Conservation (phyloP, 2,888 invertebrate genomes). For the Petrophora chlorosata region DNA sequence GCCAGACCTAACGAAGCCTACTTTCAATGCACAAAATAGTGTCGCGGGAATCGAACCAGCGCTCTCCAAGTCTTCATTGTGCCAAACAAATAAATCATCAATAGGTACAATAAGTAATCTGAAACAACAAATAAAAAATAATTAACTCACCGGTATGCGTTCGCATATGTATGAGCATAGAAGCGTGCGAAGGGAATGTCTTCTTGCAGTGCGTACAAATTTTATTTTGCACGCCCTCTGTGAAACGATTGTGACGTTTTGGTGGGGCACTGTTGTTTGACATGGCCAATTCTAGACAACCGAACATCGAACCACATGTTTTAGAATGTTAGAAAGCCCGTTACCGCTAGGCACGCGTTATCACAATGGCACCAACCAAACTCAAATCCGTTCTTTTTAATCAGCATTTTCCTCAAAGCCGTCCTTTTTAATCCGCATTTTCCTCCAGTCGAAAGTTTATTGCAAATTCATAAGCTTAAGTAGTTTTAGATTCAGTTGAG, state of each 20-base stretch:
- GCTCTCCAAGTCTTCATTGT: no score
- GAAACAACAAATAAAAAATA: no score
- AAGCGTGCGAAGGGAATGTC: slow-evolving; percentile 90
- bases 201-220: slow-evolving; percentile 88
- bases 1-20: no score
- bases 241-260: slow-evolving; percentile 84
- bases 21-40: no score
- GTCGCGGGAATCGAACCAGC: no score
- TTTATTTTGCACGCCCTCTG: slow-evolving; percentile 83
- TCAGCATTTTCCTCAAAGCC: no score
- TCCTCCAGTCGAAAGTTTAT: no score
- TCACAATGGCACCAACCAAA: slow-evolving; percentile 8
- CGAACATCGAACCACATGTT: slow-evolving; percentile 74
- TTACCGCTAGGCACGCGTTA: slow-evolving; percentile 1
- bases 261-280: slow-evolving; percentile 89
- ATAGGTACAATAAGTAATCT: not conserved
- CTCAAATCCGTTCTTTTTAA: no score
- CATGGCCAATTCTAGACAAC: slow-evolving; percentile 88
- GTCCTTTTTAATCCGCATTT: no score
- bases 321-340: slow-evolving; percentile 50
- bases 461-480: no score
- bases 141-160: slow-evolving; percentile 85
- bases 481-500: no score
- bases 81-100: no score
- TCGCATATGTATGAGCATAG: slow-evolving; percentile 90